Evolutionary conservation across 2,888 invertebrate species (phyloP).

Genomic region (Agrotis clavis): DNA sequence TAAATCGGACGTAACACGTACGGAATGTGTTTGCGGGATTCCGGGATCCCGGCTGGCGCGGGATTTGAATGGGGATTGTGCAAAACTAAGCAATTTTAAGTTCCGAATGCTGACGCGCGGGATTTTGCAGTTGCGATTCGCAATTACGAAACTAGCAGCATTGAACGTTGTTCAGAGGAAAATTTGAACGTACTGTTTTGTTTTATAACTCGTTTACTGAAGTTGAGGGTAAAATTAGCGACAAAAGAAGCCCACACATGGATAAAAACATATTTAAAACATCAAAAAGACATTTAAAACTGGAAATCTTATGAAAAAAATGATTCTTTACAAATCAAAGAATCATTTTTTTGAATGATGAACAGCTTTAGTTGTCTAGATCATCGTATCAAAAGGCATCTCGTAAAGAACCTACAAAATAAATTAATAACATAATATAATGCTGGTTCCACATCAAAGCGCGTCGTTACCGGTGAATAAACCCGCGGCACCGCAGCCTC

Average conservation of each 20-base stretch:
- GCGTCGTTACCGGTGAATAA: slow-evolving; percentile 21
- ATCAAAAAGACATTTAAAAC: too few species aligned
- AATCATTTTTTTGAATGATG: too few species aligned
- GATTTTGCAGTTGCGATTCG: slow-evolving; percentile 21
- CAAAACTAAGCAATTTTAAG: slow-evolving; percentile 60
- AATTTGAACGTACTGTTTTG: slow-evolving; percentile 3
- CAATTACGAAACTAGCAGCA: slow-evolving; percentile 21
- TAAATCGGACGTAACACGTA: slow-evolving; percentile 48
- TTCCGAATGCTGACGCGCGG: slow-evolving; percentile 37
- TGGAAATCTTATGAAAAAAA: too few species aligned
- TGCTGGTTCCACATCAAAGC: slow-evolving; percentile 33
- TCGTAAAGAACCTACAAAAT: neutral
- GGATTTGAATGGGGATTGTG: slow-evolving; percentile 50
- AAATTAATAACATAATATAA: slow-evolving; percentile 11
- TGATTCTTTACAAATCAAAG: too few species aligned
- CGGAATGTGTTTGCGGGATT: slow-evolving; percentile 53
- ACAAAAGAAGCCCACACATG: neutral
- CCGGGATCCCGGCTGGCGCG: slow-evolving; percentile 17
- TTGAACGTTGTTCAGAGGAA: slow-evolving; percentile 14
- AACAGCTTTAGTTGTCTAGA: too few species aligned
- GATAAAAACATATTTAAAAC: neutral
- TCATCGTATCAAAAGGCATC: neutral
- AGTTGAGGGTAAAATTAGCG: neutral
- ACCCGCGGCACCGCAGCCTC: slow-evolving; percentile 35
- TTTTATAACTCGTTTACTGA: neutral